These are phyloP conservation scores for Atherinosoma microstoma DNA, from an alignment of 2,797 vertebrate species.

Conservation along the genomic window DNA sequence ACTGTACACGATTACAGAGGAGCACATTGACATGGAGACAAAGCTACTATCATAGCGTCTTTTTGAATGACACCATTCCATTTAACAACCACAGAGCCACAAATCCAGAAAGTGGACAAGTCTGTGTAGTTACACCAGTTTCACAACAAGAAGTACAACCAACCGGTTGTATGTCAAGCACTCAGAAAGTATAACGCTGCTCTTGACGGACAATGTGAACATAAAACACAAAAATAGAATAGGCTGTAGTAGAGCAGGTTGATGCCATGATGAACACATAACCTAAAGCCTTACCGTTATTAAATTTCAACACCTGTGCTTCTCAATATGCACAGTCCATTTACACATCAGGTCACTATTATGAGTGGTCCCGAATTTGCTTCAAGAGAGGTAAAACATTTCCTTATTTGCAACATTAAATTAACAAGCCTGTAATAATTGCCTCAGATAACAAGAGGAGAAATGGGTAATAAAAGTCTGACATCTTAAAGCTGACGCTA, in stretches of 20 bases:
- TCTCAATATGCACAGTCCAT: constrained; percentile 17
- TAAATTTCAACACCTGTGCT: background rate
- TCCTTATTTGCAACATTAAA: constrained; percentile 59
- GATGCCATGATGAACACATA: background rate
- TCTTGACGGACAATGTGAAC: background rate
- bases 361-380: constrained; percentile 19
- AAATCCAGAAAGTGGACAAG: background rate
- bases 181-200: background rate
- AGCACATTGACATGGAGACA: background rate
- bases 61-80: background rate
- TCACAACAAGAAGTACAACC: background rate
- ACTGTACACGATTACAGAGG: background rate
- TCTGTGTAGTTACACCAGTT: background rate
- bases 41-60: background rate
- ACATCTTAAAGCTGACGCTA: constrained; percentile 74
- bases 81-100: background rate
- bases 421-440: constrained; percentile 66
- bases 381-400: constrained; percentile 58
- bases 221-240: background rate
- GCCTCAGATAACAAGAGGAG: constrained; percentile 75
- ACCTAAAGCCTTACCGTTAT: background rate
- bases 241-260: background rate
- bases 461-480: constrained; percentile 71
- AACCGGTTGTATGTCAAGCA: background rate
- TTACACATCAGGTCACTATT: background rate